Conservation (phyloP, 2,888 invertebrate species). For the Argyresthia goedartella region DNA sequence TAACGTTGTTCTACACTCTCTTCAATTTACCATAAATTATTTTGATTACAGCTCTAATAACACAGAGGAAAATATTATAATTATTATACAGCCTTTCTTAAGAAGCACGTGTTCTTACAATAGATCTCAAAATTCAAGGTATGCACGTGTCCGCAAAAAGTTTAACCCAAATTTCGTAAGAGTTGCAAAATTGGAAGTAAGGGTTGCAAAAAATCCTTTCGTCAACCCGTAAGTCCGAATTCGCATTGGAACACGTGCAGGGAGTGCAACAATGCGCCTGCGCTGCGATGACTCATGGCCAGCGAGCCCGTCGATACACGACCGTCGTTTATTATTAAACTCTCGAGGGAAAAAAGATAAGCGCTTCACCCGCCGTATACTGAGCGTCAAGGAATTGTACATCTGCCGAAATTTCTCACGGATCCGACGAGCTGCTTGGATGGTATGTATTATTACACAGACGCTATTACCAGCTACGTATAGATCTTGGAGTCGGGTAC, state of each 20-base stretch:
- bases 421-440: slow-evolving; percentile 38
- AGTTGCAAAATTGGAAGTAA: slow-evolving; percentile 67
- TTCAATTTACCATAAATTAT: slow-evolving; percentile 38
- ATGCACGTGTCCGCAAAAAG: slow-evolving; percentile 27
- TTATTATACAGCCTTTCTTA: too few species aligned
- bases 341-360: slow-evolving; percentile 49
- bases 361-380: slow-evolving; percentile 58
- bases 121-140: slow-evolving; percentile 6
- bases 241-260: slow-evolving; percentile 54
- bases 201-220: slow-evolving; percentile 68
- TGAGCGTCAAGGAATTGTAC: slow-evolving; percentile 67
- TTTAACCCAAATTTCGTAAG: slow-evolving; percentile 66
- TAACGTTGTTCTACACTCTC: slow-evolving; percentile 28
- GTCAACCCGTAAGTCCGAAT: slow-evolving; percentile 55
- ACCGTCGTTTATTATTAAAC: slow-evolving; percentile 53
- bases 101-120: too few species aligned
- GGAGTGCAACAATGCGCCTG: slow-evolving; percentile 40
- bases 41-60: slow-evolving; percentile 23
- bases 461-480: slow-evolving; percentile 49
- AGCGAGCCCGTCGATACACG: slow-evolving; percentile 34
- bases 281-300: slow-evolving; percentile 48
- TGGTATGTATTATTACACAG: slow-evolving; percentile 61
- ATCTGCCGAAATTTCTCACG: slow-evolving; percentile 73
- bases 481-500: slow-evolving; percentile 32
- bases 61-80: slow-evolving; percentile 11